Base-by-base conservation (phyloP, 2,797 vertebrate genomes). In the Megalops cyprinoides region DNA sequence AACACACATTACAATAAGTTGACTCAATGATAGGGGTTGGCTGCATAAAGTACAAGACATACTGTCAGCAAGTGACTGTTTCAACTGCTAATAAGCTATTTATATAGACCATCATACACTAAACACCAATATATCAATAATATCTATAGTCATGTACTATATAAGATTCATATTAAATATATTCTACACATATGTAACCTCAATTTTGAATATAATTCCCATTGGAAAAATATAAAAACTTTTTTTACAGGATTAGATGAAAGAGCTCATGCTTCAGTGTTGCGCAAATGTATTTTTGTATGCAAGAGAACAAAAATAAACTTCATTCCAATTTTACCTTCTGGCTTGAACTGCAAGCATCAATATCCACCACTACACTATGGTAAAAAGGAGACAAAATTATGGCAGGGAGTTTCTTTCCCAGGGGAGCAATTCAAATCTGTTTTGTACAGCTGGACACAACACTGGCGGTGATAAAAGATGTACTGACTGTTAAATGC, bases 101-200 rank as follows among this genome's bases (percentile, higher is more conserved):
- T 94, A 87, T 94, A 95, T 87, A 95, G 94, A 96, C 94, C 95
- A 96, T 94, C 94, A 92, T 94, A 96, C 92, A 95, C 96, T 97
- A 97, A 93, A 96, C 93, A 96, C 95, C 96, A 95, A 97, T 97
- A 96, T 95, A 95, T 95, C 95, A 93, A 93, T 95, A 94, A 95
- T 90, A 95, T 96, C 96, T 97, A 97, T 94, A 96, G 93, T 96
- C 96, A 96, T 91, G 91, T 93, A 95, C 95, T 97, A 96, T 94
- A 96, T 94, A 97, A 95, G 94, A 95, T 95, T 96, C 96, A 96
- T 96, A 97, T 99, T 98, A 98, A 97, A 98, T 98, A 98, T 98
- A 97, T 96, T 97, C 97, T 98, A 98, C 97, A 97, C 89, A 85
- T 95, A 96, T 92, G 90, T 97, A 95, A 95, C 95, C 95, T 96